A percentile compares a stretch with the other conserved stretches of the same genome.
Evolutionary conservation across 2,797 vertebrate genomes (phyloP).

Genomic region (Glyptemys insculpta): DNA sequence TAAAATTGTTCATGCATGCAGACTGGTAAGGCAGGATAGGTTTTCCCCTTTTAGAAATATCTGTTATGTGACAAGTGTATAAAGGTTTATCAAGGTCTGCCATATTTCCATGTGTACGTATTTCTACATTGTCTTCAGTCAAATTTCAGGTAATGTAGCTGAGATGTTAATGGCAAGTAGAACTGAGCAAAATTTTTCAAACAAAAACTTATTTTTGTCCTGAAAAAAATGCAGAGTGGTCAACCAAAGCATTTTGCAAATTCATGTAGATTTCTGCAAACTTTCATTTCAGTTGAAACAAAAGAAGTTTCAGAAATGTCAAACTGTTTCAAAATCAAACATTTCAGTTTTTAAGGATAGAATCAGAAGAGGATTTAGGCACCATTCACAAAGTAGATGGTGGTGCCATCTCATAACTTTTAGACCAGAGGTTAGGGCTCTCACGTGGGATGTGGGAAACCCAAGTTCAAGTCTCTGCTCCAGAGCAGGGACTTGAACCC

Average conservation of each 20-base stretch:
- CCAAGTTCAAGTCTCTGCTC: neutral
- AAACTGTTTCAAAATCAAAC: neutral
- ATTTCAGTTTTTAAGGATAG: neutral
- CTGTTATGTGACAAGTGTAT: neutral
- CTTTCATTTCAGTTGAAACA: neutral
- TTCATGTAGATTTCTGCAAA: neutral
- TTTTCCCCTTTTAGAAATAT: too few relatives aligned
- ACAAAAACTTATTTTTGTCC: neutral
- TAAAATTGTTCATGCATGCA: too few relatives aligned
- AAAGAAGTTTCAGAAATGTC: neutral
- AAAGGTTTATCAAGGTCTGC: neutral
- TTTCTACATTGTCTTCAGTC: too few relatives aligned
- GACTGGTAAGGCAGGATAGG: too few relatives aligned
- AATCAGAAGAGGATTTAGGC: neutral
- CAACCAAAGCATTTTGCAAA: neutral
- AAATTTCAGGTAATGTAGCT: too few relatives aligned
- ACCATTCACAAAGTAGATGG: neutral
- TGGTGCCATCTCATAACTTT: neutral
- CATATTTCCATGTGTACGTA: neutral
- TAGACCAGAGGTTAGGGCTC: neutral
- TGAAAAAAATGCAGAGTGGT: neutral
- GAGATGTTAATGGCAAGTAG: neutral
- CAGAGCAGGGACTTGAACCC: too few relatives aligned
- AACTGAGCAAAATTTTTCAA: neutral
- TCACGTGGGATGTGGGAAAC: neutral